Conservation (phyloP, 1,140 invertebrate species). For the Semibalanus balanoides region DNA sequence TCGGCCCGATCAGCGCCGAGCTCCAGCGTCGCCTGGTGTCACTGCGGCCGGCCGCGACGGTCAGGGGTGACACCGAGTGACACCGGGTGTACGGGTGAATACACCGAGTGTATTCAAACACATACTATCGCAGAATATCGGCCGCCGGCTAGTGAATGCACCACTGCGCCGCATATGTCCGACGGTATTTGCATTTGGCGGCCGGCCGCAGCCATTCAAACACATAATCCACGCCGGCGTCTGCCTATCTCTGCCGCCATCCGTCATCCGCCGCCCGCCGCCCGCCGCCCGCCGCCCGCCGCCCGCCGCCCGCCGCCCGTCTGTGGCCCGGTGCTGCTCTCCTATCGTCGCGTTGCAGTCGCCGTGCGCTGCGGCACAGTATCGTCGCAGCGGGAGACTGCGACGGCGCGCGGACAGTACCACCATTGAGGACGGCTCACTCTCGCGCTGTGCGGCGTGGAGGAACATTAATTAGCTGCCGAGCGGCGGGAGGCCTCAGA, state of each 20-base stretch:
- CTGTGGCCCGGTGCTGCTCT: neutral
- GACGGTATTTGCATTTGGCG: neutral
- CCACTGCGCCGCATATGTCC: neutral
- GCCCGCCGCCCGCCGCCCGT: too few species aligned
- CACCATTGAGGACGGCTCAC: neutral
- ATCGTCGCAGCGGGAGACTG: neutral
- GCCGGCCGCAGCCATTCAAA: neutral
- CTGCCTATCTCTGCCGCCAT: too few species aligned
- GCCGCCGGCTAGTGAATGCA: neutral
- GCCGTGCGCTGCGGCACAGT: neutral
- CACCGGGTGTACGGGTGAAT: too few species aligned
- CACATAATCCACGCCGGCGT: neutral
- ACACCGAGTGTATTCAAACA: too few species aligned
- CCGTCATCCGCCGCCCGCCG: too few species aligned
- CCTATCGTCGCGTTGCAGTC: neutral
- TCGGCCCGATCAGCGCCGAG: too few species aligned
- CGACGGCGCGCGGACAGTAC: neutral
- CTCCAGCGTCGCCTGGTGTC: too few species aligned
- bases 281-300: too few species aligned
- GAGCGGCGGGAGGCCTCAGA: neutral
- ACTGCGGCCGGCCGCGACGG: too few species aligned
- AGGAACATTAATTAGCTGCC: neutral
- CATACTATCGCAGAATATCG: neutral
- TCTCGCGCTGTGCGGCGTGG: neutral
- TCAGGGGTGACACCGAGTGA: too few species aligned